Base-by-base conservation (phyloP, 2,113 vertebrate species). In the Colius striatus region DNA sequence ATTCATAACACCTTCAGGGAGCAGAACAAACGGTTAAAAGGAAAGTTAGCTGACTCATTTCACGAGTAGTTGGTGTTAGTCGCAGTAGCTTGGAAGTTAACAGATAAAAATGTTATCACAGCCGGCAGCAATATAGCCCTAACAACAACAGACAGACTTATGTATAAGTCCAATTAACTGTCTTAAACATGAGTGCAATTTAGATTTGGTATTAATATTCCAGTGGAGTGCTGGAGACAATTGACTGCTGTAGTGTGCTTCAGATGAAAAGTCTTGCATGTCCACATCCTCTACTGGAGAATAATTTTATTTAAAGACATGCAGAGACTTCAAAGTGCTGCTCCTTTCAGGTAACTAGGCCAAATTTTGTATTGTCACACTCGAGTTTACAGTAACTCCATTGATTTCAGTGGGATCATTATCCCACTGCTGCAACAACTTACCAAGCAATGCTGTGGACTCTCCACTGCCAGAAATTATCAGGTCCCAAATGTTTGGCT, bases 11-110 rank as follows among this genome's bases (percentile, higher is more conserved):
- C 84, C 97, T 95, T 96, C 74, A 48, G 80, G 55, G 94, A 93
- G 82, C 89, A 95, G 95, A 97, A 86, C 95, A 94, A 97, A 94
- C 89, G 30, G 96, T 97, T 97, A 94, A 97, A 97, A 97, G 92
- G 91, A 95, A 95, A 96, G 95, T 97, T 97, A 95, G 96, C 96
- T 96, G 97, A 97, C 96, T 98, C 97, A 97, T 97, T 97, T 95
- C 3, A 4, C 60, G 90, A 97, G 89, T 95, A 97, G 96, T 87
- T 93, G 91, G 79, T 96, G 95, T 90, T 87, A 71, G 61, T 87
- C 5, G 54, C 78, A 95, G 90, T 86, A 95, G 80, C 92, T 95
- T 96, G 90, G 92, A 94, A 79, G 68, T 83, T 93, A 95, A 96
- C 81, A 97, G 97, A 96, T 97, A 98, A 94, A 95, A 93, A 92